Base-by-base conservation (phyloP, 2,888 invertebrate species). In the Metellina segmentata region DNA sequence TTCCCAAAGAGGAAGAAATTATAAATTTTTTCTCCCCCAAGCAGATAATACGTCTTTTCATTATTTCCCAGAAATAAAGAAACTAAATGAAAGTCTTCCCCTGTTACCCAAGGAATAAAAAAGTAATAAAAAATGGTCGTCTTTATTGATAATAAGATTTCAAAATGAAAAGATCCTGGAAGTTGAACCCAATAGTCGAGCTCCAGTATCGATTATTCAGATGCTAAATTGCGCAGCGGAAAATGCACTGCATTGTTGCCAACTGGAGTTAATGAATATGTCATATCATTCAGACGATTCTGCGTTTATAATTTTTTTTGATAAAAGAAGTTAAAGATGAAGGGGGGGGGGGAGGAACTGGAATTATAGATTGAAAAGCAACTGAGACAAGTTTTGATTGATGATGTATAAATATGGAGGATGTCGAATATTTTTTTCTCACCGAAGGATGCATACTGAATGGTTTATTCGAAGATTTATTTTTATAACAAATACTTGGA, bases 181-280 rank as follows among this genome's bases (percentile, higher is more conserved):
- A 61, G 16, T 16, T 61, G 61, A 11, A 61, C 9, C 61, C 16
- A 61, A 61, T 61, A 61, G 61, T 61, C 61, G 61, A 9, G 16
- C 61, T 61, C 16, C 61, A 16, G 16, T 61, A 61, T 61, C 61
- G 61, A 61, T 61, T 61, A 61, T 61, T 61, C 16, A 11, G 13
- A 61, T 61, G 61, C 61, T 16, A 16, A 61, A 61, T 61, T 61
- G 61, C 61, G 11, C 61, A 16, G 61, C 5, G 16, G 61, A 61
- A 8, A 9, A 61, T 61, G 61, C 61, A 61, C 61, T 11, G 61
- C 61, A 61, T 61, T 61, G 61, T 61, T 61, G 61, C 61, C 61
- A 61, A 61, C 61, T 61, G 61, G 61, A 61, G 20, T 78, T 78
- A 52, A 78, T 78, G 78, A 78, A 78, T 52, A 49, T 52, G 78